A percentile compares a stretch with the other conserved stretches of the same genome.
Evolutionary conservation across 2,797 vertebrate genomes (phyloP).

Genomic region (Pachyuromys duprasi): DNA sequence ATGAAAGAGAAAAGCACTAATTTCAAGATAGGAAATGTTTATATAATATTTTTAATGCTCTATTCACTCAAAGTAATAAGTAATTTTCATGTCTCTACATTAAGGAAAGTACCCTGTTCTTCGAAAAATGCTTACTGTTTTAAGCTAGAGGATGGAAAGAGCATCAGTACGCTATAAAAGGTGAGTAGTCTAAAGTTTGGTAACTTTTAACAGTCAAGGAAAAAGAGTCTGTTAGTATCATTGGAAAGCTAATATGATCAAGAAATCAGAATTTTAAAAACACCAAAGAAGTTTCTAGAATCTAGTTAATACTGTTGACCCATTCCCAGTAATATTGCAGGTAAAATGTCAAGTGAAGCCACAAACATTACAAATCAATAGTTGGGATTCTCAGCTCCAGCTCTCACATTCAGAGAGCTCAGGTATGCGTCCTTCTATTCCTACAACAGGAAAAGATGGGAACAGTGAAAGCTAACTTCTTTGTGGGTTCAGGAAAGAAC

Average conservation of each 20-base stretch:
- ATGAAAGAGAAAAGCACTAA: slow-evolving; percentile 21
- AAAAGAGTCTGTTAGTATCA: not conserved
- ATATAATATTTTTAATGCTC: slow-evolving; percentile 45
- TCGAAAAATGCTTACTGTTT: not conserved
- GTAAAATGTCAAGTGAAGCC: slow-evolving; percentile 16
- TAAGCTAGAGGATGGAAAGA: not conserved
- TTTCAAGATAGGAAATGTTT: slow-evolving; percentile 42
- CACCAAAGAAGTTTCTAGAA: not conserved
- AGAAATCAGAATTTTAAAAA: not conserved
- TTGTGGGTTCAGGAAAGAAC: not conserved
- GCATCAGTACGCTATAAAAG: not conserved
- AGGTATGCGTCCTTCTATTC: not conserved
- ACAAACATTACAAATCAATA: not conserved
- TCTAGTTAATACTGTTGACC: not conserved
- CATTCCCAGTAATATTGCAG: not conserved
- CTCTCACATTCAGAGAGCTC: not conserved
- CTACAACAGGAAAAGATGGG: not conserved
- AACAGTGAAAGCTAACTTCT: not conserved
- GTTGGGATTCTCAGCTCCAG: not conserved
- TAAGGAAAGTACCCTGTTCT: not conserved
- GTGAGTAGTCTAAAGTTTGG: not conserved
- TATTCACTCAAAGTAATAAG: slow-evolving; percentile 38
- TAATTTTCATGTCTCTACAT: slow-evolving; percentile 10
- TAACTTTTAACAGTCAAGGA: not conserved
- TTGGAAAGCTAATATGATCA: slow-evolving; percentile 17